phyloP scores from a whole-genome alignment of 2,113 vertebrate species.

The Corapipo altera region DNA sequence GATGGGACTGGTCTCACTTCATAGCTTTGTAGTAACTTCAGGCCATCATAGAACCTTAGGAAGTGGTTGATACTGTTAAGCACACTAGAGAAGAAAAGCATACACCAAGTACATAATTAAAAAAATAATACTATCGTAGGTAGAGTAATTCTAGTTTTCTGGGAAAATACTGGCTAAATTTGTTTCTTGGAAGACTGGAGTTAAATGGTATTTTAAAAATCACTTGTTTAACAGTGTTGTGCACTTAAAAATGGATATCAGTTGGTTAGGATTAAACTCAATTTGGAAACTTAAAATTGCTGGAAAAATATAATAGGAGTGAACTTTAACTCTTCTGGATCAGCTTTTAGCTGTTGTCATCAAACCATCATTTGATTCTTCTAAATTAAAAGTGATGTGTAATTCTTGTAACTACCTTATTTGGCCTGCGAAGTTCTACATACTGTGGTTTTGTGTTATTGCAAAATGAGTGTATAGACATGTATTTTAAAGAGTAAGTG shows the following conservation, averaged over 20 bases:
- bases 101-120: neutral
- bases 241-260: neutral
- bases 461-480: neutral
- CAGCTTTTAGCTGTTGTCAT: neutral
- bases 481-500: neutral
- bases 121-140: neutral
- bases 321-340: neutral
- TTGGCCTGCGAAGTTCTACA: neutral
- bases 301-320: neutral
- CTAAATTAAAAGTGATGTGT: neutral
- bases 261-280: neutral
- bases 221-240: neutral
- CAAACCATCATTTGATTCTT: neutral
- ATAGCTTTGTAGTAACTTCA: neutral
- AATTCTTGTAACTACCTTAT: neutral
- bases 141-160: neutral
- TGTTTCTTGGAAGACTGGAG: neutral
- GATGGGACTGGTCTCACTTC: neutral
- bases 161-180: neutral
- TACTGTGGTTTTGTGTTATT: neutral
- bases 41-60: neutral
- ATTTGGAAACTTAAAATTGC: neutral
- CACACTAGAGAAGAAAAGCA: neutral
- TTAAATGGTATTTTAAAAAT: neutral
- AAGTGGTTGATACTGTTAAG: neutral